A percentile compares a stretch with the other conserved stretches of the same genome.
Conservation (phyloP, 2,797 vertebrate genomes). For the Helicolenus hilgendorfi region DNA sequence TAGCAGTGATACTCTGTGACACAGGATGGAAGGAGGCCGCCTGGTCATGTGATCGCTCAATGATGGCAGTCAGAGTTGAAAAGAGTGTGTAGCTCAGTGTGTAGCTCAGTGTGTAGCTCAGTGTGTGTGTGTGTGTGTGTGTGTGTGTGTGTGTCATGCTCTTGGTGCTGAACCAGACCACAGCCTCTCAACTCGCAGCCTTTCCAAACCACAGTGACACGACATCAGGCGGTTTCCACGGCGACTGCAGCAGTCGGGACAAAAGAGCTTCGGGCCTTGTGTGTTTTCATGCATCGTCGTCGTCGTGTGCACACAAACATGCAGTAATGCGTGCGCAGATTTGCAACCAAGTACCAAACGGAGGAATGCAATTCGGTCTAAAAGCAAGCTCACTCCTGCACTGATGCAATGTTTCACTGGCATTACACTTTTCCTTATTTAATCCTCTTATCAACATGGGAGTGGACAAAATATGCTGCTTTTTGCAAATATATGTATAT, state of each 20-base stretch:
- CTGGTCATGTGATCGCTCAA: constrained; percentile 47
- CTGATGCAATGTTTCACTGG: too few relatives aligned
- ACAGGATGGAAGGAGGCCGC: constrained; percentile 5
- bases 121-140: not conserved
- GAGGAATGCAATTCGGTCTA: not conserved
- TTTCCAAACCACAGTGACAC: constrained; percentile 69
- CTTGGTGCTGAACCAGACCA: constrained; percentile 53
- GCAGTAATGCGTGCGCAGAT: not conserved
- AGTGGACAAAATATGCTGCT: too few relatives aligned
- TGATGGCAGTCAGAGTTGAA: constrained; percentile 43
- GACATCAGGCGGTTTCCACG: constrained; percentile 59
- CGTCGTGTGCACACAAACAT: not conserved
- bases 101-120: not conserved
- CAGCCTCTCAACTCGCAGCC: constrained; percentile 55
- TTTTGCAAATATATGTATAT: too few relatives aligned
- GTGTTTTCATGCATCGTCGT: constrained; percentile 1
- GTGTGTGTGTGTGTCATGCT: constrained; percentile 15
- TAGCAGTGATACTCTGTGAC: constrained; percentile 15
- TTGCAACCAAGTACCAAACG: not conserved
- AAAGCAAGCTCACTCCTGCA: not conserved
- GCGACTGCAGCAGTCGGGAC: constrained; percentile 42
- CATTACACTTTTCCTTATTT: not conserved
- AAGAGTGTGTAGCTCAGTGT: constrained; percentile 2
- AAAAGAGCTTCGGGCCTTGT: not conserved
- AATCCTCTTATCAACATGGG: too few relatives aligned